A percentile compares a stretch with the other conserved stretches of the same genome.
phyloP scores from a whole-genome alignment of 2,113 vertebrate species.

The Macroglossus sobrinus region DNA sequence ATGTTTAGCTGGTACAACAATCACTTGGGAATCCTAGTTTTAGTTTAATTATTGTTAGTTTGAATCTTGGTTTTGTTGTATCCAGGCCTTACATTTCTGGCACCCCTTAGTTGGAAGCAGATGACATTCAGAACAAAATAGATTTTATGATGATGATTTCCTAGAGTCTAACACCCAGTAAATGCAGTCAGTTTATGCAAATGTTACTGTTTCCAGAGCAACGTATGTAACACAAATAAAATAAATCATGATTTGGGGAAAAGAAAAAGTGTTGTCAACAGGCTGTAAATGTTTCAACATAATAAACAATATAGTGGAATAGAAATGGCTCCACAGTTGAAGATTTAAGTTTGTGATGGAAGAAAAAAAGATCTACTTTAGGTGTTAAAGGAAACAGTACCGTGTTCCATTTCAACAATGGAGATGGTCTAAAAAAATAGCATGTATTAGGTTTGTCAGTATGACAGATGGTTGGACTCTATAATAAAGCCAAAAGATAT shows the following conservation, averaged over 20 bases:
- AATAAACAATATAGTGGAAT: constrained; percentile 59
- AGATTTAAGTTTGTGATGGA: constrained; percentile 59
- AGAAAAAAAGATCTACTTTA: constrained; percentile 46
- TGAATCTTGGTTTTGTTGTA: not conserved
- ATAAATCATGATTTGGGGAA: constrained; percentile 65
- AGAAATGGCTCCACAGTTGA: constrained; percentile 46
- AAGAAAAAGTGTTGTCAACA: constrained; percentile 69
- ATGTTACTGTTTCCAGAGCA: constrained; percentile 53
- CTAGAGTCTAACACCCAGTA: constrained; percentile 50
- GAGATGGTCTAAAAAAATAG: constrained; percentile 70
- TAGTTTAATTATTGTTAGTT: not conserved
- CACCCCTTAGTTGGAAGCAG: constrained; percentile 3
- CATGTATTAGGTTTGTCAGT: constrained; percentile 74
- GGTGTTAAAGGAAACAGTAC: constrained; percentile 41
- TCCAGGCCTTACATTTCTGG: constrained; percentile 18
- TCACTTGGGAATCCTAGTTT: not conserved
- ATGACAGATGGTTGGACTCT: constrained; percentile 74
- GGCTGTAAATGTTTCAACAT: constrained; percentile 67
- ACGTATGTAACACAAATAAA: constrained; percentile 38
- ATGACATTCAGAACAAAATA: constrained; percentile 27
- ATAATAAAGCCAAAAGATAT: constrained; percentile 74
- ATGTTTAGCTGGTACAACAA: not conserved
- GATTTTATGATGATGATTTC: constrained; percentile 50
- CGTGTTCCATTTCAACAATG: constrained; percentile 70
- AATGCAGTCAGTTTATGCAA: constrained; percentile 68